Evolutionary conservation across 2,797 vertebrate genomes (phyloP).

Genomic region (Crypturellus tataupa): DNA sequence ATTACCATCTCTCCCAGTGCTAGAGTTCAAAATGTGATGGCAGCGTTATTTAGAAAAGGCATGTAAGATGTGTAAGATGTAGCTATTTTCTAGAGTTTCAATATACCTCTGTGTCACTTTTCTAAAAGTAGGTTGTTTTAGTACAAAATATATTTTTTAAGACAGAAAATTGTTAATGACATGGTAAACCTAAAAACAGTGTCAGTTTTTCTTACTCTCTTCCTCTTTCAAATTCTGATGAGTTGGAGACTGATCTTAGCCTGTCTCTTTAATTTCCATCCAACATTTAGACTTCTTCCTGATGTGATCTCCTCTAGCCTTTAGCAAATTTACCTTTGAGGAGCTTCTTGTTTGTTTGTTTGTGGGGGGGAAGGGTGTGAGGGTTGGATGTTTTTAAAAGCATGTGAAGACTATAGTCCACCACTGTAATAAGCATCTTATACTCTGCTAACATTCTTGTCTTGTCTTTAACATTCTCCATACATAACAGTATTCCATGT

Average conservation of each 20-base stretch:
- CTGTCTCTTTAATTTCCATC: neutral
- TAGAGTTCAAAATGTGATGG: neutral
- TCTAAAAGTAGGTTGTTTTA: neutral
- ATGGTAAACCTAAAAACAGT: neutral
- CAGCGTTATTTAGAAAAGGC: neutral
- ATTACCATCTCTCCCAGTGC: neutral
- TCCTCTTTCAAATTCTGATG: neutral
- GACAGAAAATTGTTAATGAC: neutral
- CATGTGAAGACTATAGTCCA: neutral
- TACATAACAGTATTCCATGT: neutral
- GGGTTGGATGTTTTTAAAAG: fast-evolving
- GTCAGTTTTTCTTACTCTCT: neutral
- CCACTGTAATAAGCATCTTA: neutral
- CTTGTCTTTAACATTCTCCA: too few relatives aligned
- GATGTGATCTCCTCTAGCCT: neutral
- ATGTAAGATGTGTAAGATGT: neutral
- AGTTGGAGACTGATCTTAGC: neutral
- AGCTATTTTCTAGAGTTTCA: neutral
- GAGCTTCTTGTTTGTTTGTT: fast-evolving
- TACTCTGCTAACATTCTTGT: neutral
- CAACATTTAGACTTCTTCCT: neutral
- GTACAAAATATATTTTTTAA: neutral
- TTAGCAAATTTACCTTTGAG: neutral
- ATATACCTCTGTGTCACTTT: neutral
- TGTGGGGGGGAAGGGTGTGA: neutral